phyloP scores from a whole-genome alignment of 2,113 vertebrate genomes.

The Cavia aperea region DNA sequence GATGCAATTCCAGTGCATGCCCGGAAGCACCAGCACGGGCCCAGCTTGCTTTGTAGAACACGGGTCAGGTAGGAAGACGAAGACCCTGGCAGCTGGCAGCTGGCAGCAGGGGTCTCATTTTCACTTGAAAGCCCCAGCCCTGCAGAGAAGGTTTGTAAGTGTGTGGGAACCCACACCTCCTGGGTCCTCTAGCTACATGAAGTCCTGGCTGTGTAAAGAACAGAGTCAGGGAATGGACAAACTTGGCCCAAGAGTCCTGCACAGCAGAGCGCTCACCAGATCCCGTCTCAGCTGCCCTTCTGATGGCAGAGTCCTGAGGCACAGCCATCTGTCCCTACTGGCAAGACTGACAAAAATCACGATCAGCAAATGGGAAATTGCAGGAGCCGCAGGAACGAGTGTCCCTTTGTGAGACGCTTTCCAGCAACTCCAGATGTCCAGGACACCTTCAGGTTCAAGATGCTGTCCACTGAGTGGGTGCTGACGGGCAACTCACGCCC shows the following conservation, averaged over 20 bases:
- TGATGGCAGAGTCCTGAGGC: not conserved
- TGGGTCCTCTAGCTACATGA: not conserved
- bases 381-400: not conserved
- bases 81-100: slow-evolving; percentile 8
- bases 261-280: not conserved
- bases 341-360: slow-evolving; percentile 2
- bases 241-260: not conserved
- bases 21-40: not conserved
- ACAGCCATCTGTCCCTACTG: not conserved
- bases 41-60: not conserved
- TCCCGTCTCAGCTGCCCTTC: not conserved
- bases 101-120: not conserved
- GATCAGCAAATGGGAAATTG: not conserved
- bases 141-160: not conserved
- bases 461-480: not conserved
- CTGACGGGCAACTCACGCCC: not conserved
- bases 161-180: not conserved
- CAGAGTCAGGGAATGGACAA: fast-evolving
- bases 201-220: not conserved
- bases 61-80: not conserved
- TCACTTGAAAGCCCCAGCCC: not conserved
- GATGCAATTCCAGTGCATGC: not conserved
- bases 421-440: not conserved
- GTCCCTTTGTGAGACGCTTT: not conserved
- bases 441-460: not conserved